Percentiles rank a stretch among this genome's conserved stretches.
phyloP scores from a whole-genome alignment of 2,113 vertebrate species.

The Rhodinocichla rosea region DNA sequence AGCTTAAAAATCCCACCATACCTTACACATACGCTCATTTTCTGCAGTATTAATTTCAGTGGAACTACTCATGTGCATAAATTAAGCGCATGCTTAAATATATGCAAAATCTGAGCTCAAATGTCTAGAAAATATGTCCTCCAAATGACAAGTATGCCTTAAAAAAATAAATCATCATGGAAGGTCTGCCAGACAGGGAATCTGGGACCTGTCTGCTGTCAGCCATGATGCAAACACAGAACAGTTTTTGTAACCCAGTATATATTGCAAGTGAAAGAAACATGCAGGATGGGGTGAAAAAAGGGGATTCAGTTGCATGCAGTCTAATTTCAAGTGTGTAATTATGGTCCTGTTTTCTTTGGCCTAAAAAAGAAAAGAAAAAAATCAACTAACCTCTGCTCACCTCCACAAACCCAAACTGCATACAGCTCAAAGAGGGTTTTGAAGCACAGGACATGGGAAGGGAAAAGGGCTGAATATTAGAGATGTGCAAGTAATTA shows the following conservation, averaged over 20 bases:
- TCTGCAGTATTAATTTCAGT: conserved; percentile 59
- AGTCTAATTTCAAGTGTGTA: conserved; percentile 73
- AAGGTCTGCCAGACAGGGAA: conserved; percentile 17
- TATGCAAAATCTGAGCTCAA: conserved; percentile 57
- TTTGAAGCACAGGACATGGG: neutral
- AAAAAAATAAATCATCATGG: conserved; percentile 2
- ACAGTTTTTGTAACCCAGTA: conserved; percentile 67
- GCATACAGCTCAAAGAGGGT: conserved; percentile 38
- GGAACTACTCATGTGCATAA: conserved; percentile 64
- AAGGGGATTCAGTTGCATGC: conserved; percentile 68
- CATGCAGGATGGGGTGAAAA: conserved; percentile 70
- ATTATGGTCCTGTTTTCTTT: conserved; percentile 75
- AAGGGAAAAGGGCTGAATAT: neutral
- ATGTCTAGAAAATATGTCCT: conserved; percentile 50
- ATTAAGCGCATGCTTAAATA: conserved; percentile 63
- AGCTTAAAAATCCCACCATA: conserved; percentile 7
- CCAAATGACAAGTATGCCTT: conserved; percentile 32
- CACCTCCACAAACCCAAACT: conserved; percentile 43
- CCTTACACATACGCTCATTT: conserved; percentile 56
- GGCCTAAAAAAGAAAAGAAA: conserved; percentile 40
- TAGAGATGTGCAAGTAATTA: neutral
- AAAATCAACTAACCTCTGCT: conserved; percentile 22
- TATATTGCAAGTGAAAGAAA: conserved; percentile 68
- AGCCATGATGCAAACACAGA: conserved; percentile 56
- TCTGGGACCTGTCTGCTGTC: neutral